Conservation (phyloP, 2,797 vertebrate species). For the Intellagama lesueurii region DNA sequence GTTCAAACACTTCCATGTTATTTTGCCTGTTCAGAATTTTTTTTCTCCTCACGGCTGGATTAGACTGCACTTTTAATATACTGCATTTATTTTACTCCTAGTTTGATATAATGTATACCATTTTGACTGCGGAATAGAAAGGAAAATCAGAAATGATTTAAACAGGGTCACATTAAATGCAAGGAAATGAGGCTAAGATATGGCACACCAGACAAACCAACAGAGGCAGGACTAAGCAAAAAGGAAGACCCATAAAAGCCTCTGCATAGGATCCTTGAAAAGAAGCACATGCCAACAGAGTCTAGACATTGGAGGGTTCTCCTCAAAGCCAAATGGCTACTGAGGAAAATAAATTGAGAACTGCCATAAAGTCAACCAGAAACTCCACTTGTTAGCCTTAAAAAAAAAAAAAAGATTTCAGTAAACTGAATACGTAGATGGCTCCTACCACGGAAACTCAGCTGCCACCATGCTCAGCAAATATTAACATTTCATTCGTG, state of each 20-base stretch:
- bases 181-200: not conserved
- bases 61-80: not conserved
- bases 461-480: not conserved
- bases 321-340: not conserved
- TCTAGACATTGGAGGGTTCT: not conserved
- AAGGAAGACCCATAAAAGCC: not conserved
- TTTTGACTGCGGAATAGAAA: not conserved
- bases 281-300: not conserved
- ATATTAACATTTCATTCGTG: not conserved
- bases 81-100: not conserved
- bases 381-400: not conserved
- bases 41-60: not conserved
- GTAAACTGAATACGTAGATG: not conserved
- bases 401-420: too few relatives aligned
- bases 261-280: too few relatives aligned
- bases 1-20: not conserved
- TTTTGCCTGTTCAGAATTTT: too few relatives aligned
- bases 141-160: not conserved
- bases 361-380: not conserved
- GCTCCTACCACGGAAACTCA: not conserved
- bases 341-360: not conserved
- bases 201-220: not conserved
- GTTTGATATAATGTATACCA: not conserved
- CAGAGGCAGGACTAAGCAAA: not conserved
- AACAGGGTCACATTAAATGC: not conserved